Percentiles rank a stretch among this genome's conserved stretches.
These are phyloP conservation scores for Cataglyphis cursor DNA, from an alignment of 2,888 invertebrate species.

Conservation along the genomic window DNA sequence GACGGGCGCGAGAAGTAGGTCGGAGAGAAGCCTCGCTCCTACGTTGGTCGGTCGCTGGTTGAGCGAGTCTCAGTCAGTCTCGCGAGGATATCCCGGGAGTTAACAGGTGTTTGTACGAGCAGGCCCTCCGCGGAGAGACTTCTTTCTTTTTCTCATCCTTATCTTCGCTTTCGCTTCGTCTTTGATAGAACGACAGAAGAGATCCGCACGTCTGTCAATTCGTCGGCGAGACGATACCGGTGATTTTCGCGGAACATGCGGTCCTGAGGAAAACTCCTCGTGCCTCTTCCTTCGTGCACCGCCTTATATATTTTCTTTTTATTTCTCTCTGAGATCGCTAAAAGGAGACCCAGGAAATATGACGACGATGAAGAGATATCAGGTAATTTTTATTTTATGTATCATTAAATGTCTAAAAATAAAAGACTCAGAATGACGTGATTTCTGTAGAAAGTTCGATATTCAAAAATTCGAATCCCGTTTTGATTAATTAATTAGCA, in stretches of 20 bases:
- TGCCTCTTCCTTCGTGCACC: background rate
- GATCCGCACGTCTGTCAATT: conserved; percentile 10
- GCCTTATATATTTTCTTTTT: background rate
- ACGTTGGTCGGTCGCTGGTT: conserved; percentile 80
- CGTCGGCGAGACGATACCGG: conserved; percentile 5
- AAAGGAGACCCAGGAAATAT: conserved; percentile 7
- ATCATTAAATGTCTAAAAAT: background rate
- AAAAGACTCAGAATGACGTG: background rate
- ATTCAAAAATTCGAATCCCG: background rate
- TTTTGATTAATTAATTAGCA: background rate
- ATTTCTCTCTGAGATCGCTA: background rate
- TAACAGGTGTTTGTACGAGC: conserved; percentile 83
- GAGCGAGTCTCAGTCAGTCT: conserved; percentile 83
- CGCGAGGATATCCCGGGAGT: conserved; percentile 85
- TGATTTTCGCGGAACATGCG: conserved; percentile 51
- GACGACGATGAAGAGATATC: conserved; percentile 4
- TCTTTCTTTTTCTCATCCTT: conserved; percentile 20
- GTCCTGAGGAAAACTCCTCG: conserved; percentile 42
- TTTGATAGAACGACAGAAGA: no score
- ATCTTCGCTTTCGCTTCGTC: background rate
- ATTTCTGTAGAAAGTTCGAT: conserved; percentile 11
- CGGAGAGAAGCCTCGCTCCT: conserved; percentile 83
- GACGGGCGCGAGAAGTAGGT: conserved; percentile 82
- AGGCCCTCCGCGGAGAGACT: conserved; percentile 29
- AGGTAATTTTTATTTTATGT: conserved; percentile 34